phyloP scores from a whole-genome alignment of 2,113 vertebrate species.

The Otolemur garnettii region DNA sequence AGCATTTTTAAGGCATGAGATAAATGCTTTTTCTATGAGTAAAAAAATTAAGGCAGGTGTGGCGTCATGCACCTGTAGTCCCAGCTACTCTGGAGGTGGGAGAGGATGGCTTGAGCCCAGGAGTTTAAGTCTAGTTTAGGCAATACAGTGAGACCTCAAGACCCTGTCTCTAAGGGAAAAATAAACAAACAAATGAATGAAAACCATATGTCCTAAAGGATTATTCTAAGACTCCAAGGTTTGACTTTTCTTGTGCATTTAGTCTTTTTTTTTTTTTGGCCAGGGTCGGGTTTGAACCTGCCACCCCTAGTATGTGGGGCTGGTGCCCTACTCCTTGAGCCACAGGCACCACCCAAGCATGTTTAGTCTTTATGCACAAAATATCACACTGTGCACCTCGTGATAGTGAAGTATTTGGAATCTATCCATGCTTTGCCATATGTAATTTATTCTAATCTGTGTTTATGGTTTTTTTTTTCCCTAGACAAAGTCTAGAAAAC shows the following conservation, averaged over 20 bases:
- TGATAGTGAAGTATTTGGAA: background rate
- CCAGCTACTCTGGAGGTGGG: background rate
- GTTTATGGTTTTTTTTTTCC: background rate
- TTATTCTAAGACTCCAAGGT: background rate
- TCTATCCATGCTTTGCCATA: background rate
- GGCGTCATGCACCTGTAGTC: background rate
- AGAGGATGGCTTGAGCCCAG: background rate
- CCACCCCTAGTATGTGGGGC: too few species aligned
- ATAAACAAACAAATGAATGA: background rate
- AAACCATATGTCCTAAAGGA: background rate
- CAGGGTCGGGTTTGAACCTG: too few species aligned
- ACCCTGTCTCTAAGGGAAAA: background rate
- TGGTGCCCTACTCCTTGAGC: too few species aligned
- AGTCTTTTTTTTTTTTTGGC: background rate
- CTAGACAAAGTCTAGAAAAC: background rate
- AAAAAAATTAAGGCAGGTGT: background rate
- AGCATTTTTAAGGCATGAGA: constrained; percentile 22
- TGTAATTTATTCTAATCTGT: background rate
- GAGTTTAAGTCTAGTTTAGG: background rate
- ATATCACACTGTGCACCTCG: background rate
- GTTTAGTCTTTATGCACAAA: background rate
- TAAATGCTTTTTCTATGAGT: background rate
- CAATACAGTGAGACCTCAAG: background rate
- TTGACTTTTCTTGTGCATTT: constrained; percentile 27
- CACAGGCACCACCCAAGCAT: background rate